Percentiles rank a stretch among this genome's conserved stretches.
Evolutionary conservation across 2,797 vertebrate genomes (phyloP).

Genomic region (Rhynchonycteris naso): DNA sequence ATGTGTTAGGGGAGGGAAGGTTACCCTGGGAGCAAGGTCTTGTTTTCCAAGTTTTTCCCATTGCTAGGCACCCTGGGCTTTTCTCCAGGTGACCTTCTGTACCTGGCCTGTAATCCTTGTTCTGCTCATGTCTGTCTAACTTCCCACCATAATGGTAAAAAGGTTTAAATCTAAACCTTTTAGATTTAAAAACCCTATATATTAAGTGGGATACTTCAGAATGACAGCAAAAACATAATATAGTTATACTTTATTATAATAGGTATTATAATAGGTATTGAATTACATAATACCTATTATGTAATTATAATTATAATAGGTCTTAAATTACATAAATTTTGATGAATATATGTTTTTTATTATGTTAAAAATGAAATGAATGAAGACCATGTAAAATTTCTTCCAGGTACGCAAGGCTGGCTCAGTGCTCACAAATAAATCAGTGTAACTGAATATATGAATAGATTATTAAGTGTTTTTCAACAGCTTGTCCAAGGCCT

Average conservation of each 20-base stretch:
- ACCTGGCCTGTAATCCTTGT: too few relatives aligned
- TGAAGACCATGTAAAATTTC: not conserved
- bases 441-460: not conserved
- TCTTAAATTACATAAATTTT: conserved; percentile 49
- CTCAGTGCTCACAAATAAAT: not conserved
- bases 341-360: conserved; percentile 17
- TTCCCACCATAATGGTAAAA: too few relatives aligned
- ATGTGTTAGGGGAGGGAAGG: too few relatives aligned
- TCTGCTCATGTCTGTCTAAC: too few relatives aligned
- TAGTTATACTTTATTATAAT: conserved; percentile 67
- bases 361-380: not conserved
- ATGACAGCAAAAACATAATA: conserved; percentile 50
- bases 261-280: conserved; percentile 56
- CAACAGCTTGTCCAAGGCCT: too few relatives aligned
- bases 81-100: too few relatives aligned
- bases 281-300: not conserved
- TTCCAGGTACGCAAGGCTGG: not conserved
- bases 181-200: too few relatives aligned
- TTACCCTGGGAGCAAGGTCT: too few relatives aligned
- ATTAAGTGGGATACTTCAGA: too few relatives aligned
- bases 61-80: too few relatives aligned
- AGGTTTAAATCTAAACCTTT: too few relatives aligned
- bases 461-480: not conserved
- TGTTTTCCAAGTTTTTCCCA: too few relatives aligned
- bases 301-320: conserved; percentile 46